Base-by-base conservation (phyloP, 2,113 vertebrate species). In the Urocolius indicus region DNA sequence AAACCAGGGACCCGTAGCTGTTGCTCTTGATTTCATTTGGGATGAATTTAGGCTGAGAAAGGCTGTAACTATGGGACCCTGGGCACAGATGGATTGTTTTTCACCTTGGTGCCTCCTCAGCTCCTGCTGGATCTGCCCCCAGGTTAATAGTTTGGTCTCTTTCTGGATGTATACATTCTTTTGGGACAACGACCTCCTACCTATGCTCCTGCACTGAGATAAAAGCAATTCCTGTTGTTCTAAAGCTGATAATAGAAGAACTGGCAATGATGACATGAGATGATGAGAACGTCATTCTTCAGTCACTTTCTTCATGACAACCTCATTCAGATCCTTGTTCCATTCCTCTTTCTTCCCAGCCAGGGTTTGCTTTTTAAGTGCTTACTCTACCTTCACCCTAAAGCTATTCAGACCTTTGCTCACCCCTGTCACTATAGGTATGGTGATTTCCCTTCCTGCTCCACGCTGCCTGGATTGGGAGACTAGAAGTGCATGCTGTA, bases 1-100 rank as follows among this genome's bases (percentile, higher is more conserved):
- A 46, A 29, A 29, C 13, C 54, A 13, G 32, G 32, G 9, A 2
- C 34, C 36, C 3, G 0, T 9, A 26, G 4, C 38, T 5, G 2
- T 16, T 57, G 16, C n/a, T 32, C n/a, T 4, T 41, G 9, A 14
- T 46, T 73, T 67, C 7, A 16, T 0, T 46, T 11, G 38, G n/a
- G 7, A 21, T 41, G 73, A 41, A 38, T 62, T 89, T 7, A 5
- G 36, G 17, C n/a, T 11, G 55, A 46, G 43, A 61, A 76, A 75
- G 6, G 6, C 4, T 45, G 29, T n/a, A 27, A 13, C 10, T 7
- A 2, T 21, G 29, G 38, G 22, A 74, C 8, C 34, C 22, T 52
- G 43, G 32, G 27, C 45, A 68, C 4, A 21, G 2, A 3, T 16
- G 26, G n/a, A 6, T 45, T 48, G 17, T 4, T 71, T 89, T 84